phyloP scores from a whole-genome alignment of 2,888 invertebrate species.

The Andricus quercusramuli region DNA sequence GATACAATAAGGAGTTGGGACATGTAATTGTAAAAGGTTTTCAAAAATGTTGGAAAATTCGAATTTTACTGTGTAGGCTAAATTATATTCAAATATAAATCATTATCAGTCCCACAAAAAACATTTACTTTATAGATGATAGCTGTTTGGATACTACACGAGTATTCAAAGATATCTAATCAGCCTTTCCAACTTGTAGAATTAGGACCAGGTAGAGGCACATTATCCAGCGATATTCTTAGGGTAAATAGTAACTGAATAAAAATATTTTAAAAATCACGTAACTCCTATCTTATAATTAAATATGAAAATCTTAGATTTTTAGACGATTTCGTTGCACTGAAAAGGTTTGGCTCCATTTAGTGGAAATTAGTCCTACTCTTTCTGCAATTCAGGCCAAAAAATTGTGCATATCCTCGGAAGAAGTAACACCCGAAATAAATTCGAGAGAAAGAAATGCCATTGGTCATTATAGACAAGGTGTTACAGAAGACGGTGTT shows the following conservation, averaged over 20 bases:
- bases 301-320: constrained; percentile 79
- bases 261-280: constrained; percentile 53
- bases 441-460: constrained; percentile 54
- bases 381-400: constrained; percentile 90
- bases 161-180: constrained; percentile 89
- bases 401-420: constrained; percentile 83
- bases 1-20: no score
- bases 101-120: background rate
- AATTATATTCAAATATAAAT: background rate
- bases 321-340: constrained; percentile 80
- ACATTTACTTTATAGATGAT: constrained; percentile 82
- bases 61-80: no score
- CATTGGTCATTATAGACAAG: constrained; percentile 74
- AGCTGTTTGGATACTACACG: constrained; percentile 92
- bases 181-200: constrained; percentile 93
- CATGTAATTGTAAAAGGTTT: no score
- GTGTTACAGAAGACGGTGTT: constrained; percentile 84
- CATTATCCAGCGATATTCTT: constrained; percentile 91
- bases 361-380: constrained; percentile 94
- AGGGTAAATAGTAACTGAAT: constrained; percentile 81
- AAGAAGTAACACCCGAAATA: constrained; percentile 74
- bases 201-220: constrained; percentile 97
- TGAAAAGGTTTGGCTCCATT: constrained; percentile 85
- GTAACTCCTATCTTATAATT: background rate
- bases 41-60: no score